Percentiles rank a stretch among this genome's conserved stretches.
phyloP scores from a whole-genome alignment of 2,113 vertebrate species.

The Leptobrachium ailaonicum region DNA sequence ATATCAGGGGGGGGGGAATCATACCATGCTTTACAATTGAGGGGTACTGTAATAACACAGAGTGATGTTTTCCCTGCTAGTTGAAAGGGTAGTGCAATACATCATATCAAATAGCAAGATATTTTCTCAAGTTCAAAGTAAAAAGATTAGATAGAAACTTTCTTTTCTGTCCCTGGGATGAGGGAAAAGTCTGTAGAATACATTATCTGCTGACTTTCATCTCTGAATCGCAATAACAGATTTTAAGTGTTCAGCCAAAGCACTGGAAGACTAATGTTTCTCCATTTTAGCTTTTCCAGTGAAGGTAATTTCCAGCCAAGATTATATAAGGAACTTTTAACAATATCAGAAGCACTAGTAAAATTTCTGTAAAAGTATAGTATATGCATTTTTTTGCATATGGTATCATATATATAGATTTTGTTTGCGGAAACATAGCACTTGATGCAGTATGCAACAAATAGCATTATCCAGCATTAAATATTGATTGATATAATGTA shows the following conservation, averaged over 20 bases:
- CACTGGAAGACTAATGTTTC: slow-evolving; percentile 21
- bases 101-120: slow-evolving; percentile 15
- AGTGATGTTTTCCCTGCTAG: slow-evolving; percentile 24
- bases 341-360: background rate
- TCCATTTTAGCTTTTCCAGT: slow-evolving; percentile 1
- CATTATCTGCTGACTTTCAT: slow-evolving; percentile 36
- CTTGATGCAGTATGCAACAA: no score
- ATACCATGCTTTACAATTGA: slow-evolving; percentile 17
- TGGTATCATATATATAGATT: background rate
- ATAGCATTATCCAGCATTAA: no score
- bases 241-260: slow-evolving; percentile 16
- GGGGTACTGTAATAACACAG: background rate
- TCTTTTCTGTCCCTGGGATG: slow-evolving; percentile 9
- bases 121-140: slow-evolving; percentile 28
- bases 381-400: background rate
- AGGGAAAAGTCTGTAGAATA: slow-evolving; percentile 33
- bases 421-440: no score
- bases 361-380: background rate
- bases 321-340: slow-evolving; percentile 15
- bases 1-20: background rate
- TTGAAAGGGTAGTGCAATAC: slow-evolving; percentile 6
- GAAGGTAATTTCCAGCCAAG: slow-evolving; percentile 10
- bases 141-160: slow-evolving; percentile 32
- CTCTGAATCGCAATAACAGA: slow-evolving; percentile 30
- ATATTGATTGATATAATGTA: no score